phyloP scores from a whole-genome alignment of 2,888 invertebrate species.

The Euzetes globulus region DNA sequence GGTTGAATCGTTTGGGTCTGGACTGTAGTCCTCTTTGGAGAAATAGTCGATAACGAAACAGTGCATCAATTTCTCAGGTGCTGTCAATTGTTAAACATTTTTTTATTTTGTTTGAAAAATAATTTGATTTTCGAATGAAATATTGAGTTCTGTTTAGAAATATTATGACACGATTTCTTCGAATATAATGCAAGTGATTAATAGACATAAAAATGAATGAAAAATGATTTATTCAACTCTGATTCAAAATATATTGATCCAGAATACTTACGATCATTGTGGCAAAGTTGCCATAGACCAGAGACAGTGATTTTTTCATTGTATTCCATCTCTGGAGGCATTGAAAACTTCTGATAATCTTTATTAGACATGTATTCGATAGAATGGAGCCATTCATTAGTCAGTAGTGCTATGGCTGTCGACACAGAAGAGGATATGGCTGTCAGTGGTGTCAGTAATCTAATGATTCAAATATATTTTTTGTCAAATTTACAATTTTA shows the following conservation, averaged over 20 bases:
- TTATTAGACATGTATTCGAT: conserved; percentile 66
- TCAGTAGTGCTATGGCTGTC: conserved; percentile 64
- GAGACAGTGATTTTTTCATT: conserved; percentile 67
- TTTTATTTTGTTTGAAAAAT: neutral
- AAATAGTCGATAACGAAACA: conserved; percentile 82
- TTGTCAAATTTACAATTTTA: too few relatives aligned
- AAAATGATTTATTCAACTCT: neutral
- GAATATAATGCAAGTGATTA: neutral
- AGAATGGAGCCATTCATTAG: conserved; percentile 77
- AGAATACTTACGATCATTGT: conserved; percentile 64
- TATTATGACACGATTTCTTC: too few relatives aligned
- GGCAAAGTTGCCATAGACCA: conserved; percentile 72
- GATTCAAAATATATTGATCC: neutral
- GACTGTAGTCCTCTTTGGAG: conserved; percentile 72
- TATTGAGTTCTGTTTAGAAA: neutral
- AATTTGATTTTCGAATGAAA: neutral
- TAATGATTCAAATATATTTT: neutral
- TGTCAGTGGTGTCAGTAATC: conserved; percentile 51
- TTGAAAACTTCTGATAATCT: conserved; percentile 49
- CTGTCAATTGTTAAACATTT: conserved; percentile 50
- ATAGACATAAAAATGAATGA: neutral
- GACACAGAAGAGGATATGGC: conserved; percentile 64
- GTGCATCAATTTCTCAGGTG: conserved; percentile 61
- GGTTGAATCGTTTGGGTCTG: conserved; percentile 82
- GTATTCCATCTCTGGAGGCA: conserved; percentile 52